Percentiles rank a stretch among this genome's conserved stretches.
Evolutionary conservation across 30 jellyfish, hydroid and myxozoan genomes (phyloP).

Genomic region (Turritopsis rubra): DNA sequence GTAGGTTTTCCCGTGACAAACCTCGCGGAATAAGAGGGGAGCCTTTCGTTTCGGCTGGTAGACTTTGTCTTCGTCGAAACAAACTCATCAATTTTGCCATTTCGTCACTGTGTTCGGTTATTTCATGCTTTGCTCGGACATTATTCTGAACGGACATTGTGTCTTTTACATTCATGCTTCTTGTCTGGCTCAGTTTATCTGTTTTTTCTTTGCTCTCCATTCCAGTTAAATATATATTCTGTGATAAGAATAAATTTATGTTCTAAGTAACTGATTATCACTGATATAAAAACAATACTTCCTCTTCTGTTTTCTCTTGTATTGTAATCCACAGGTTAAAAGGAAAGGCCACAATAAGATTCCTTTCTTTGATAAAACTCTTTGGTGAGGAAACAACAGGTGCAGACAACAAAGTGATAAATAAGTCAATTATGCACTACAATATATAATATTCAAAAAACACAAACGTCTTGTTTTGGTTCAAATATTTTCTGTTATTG

Average conservation of each 20-base stretch:
- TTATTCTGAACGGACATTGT: background rate
- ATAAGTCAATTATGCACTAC: background rate
- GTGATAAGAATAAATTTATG: background rate
- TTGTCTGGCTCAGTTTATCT: background rate
- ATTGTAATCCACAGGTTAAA: background rate
- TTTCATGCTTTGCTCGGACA: background rate
- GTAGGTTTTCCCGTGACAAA: background rate
- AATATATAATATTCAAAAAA: background rate
- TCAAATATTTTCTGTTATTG: background rate
- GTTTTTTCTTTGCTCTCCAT: background rate
- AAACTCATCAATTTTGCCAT: background rate
- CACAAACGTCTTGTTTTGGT: background rate
- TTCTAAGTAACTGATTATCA: background rate
- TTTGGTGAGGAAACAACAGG: background rate
- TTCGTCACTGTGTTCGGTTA: background rate
- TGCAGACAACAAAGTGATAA: background rate
- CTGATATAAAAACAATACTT: background rate
- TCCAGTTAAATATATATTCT: background rate
- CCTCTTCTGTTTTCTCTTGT: background rate
- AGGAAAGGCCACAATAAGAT: background rate
- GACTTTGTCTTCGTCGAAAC: constrained; percentile 10
- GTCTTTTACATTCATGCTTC: background rate
- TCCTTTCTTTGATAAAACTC: background rate
- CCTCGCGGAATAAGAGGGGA: background rate
- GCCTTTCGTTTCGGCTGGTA: background rate